phyloP scores from a whole-genome alignment of 2,888 invertebrate species.

The Chrysolina haemoptera region DNA sequence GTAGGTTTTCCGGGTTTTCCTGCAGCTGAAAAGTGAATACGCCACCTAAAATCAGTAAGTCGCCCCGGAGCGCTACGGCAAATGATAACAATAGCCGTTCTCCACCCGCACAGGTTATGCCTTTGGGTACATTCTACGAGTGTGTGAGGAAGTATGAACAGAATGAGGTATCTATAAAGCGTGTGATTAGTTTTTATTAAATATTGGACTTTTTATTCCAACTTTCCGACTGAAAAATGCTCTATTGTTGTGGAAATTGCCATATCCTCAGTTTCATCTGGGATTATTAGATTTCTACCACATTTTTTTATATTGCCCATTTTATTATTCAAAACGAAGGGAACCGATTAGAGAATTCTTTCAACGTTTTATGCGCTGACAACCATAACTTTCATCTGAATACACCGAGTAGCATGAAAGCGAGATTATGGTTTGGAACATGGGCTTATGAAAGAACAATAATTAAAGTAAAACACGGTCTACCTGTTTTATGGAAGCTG shows the following conservation, averaged over 20 bases:
- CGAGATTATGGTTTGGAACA: conserved; percentile 51
- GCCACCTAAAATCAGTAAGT: no score
- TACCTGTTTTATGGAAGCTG: conserved; percentile 47
- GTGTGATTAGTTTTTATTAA: neutral
- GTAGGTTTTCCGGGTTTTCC: no score
- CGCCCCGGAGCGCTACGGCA: no score
- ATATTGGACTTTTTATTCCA: neutral
- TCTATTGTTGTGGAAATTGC: neutral
- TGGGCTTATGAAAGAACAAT: conserved; percentile 46
- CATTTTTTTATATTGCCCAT: neutral
- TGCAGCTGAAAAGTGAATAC: no score
- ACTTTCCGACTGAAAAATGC: neutral
- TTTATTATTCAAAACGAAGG: conserved; percentile 40
- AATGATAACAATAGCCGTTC: no score
- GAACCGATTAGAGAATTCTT: conserved; percentile 33
- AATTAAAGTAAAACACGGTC: conserved; percentile 47
- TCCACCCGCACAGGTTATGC: no score
- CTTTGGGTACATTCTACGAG: no score
- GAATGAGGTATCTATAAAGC: neutral
- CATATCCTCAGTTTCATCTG: neutral
- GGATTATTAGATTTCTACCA: conserved; percentile 2
- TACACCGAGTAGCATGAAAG: conserved; percentile 45
- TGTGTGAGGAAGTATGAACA: no score
- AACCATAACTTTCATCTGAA: conserved; percentile 51
- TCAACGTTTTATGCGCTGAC: conserved; percentile 45